Conservation (phyloP, 2,797 vertebrate genomes). For the Mus minutoides region DNA sequence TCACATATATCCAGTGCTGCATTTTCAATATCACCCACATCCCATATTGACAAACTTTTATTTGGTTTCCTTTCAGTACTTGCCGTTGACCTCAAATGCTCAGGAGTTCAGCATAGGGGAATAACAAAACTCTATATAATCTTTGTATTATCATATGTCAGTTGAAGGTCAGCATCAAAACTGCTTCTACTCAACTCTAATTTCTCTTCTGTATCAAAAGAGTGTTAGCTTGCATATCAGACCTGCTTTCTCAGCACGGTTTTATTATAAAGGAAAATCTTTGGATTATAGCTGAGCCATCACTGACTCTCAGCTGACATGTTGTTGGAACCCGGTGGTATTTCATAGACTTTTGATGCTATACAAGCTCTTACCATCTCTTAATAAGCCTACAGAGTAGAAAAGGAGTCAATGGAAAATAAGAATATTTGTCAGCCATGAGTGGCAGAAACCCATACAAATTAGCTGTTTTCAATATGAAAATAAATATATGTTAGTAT, state of each 20-base stretch:
- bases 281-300: neutral
- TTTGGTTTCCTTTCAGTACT: neutral
- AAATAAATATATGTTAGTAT: neutral
- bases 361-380: neutral
- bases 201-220: neutral
- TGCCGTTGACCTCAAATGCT: constrained; percentile 35
- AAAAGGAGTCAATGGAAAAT: neutral
- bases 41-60: neutral
- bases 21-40: neutral
- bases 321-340: neutral
- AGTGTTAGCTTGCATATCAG: neutral
- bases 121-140: neutral
- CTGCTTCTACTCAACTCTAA: neutral
- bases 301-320: neutral
- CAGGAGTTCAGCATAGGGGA: neutral
- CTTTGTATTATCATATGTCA: neutral
- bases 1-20: neutral
- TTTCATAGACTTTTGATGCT: constrained; percentile 13
- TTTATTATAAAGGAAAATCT: neutral
- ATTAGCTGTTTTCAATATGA: neutral
- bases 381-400: neutral
- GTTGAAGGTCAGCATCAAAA: neutral
- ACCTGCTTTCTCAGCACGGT: neutral
- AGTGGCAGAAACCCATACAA: neutral
- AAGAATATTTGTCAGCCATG: neutral